Evolutionary conservation across 2,797 vertebrate species (phyloP), one percentile per base, ranked within the genome.

Genomic region (Centropyge bicolor): DNA sequence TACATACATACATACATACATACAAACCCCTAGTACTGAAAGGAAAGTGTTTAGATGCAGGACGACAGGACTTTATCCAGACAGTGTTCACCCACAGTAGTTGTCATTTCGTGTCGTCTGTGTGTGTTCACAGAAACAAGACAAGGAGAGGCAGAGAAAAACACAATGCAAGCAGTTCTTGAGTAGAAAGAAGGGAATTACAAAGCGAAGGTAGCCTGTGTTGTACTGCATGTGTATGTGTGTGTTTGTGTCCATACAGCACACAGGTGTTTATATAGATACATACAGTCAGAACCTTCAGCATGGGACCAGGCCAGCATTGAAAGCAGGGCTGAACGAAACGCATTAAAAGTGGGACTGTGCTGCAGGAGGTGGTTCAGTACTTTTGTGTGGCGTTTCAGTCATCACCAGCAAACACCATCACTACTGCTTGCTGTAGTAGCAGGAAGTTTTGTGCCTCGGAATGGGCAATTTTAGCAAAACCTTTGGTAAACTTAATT

Each of bases 151-250:
- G 73, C 69, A 82, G 68, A 81, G 60, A 73, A 76, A 76, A 74
- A 89, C 83, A 85, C 78, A 84, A 57, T 61, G 83, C 84, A 87
- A 87, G 85, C 83, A 72, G 69, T 70, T 78, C 54, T 59, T 67
- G 52, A 67, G 70, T 3, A 81, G 76, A 80, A 69, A 51, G 64
- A 86, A 76, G 38, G 63, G 48, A 60, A 62, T 62, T 57, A 76
- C 4, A 57, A 80, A 80, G 86, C 56, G n/a, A 48, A 67, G 70
- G 71, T 19, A 11, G 16, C 46, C 5, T 6, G 52, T 70, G 46
- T 36, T 52, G 36, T 11, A 22, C n/a, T 46, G 43, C 14, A 22
- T 35, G 41, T 70, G 55, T 65, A 49, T 52, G 27, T 49, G 20
- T 65, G 10, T 51, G 64, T 69, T 35, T 66, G 35, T 41, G 52